phyloP scores from a whole-genome alignment of 2,113 vertebrate genomes.

The Dendropsophus ebraccatus region DNA sequence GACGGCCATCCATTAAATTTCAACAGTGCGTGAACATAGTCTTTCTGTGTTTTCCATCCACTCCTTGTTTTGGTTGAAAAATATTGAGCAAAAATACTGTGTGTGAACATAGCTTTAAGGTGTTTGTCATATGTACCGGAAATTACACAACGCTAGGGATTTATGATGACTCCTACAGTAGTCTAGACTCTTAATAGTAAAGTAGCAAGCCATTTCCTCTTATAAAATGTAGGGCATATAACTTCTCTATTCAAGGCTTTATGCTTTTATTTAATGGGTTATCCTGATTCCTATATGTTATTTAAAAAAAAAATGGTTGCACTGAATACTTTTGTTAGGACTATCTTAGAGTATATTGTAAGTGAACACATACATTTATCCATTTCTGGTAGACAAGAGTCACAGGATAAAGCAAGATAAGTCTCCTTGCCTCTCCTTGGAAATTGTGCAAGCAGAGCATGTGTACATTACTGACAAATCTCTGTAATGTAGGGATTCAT shows the following conservation, averaged over 20 bases:
- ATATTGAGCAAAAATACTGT: too few relatives aligned
- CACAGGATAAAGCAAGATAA: not conserved
- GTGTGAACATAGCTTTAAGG: too few relatives aligned
- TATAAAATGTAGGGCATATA: not conserved
- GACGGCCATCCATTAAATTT: too few relatives aligned
- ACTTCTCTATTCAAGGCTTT: too few relatives aligned
- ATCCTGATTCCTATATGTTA: not conserved
- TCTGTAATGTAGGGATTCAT: constrained; percentile 40
- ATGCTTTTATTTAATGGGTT: not conserved
- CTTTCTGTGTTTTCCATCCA: too few relatives aligned
- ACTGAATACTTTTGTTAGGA: too few relatives aligned
- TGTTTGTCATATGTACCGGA: not conserved
- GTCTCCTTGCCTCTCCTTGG: constrained; percentile 36
- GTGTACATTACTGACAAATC: not conserved
- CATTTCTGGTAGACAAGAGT: not conserved
- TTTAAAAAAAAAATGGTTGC: not conserved
- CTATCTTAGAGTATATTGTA: too few relatives aligned
- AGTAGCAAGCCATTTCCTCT: not conserved
- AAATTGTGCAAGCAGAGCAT: not conserved
- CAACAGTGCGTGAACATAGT: too few relatives aligned
- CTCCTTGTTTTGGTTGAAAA: too few relatives aligned
- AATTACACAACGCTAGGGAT: not conserved
- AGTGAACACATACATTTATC: not conserved
- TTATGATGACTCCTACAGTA: not conserved
- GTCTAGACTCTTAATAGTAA: not conserved